phyloP scores from a whole-genome alignment of 2,888 invertebrate species.

The Bellardia bayeri region DNA sequence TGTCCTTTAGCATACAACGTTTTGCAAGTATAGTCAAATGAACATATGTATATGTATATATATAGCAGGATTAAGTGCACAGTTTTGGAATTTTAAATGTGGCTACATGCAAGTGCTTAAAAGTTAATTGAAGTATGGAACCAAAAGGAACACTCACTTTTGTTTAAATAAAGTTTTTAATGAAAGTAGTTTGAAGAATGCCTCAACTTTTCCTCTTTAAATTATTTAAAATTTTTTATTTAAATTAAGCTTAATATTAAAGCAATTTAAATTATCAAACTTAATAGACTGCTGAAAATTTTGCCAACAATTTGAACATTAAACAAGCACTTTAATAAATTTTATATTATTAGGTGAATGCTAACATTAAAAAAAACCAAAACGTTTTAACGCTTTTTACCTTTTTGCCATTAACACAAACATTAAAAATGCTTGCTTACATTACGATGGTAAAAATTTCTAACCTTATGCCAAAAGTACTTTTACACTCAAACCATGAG shows the following conservation, averaged over 20 bases:
- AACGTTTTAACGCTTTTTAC: slow-evolving; percentile 27
- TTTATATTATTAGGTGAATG: slow-evolving; percentile 2
- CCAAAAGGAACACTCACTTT: background rate
- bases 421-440: slow-evolving; percentile 16
- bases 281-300: background rate
- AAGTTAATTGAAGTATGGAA: background rate
- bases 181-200: too few species aligned
- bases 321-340: background rate
- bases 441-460: background rate
- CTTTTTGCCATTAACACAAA: slow-evolving; percentile 35
- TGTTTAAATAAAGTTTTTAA: background rate
- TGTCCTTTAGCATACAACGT: background rate
- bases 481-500: slow-evolving; percentile 1
- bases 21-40: slow-evolving; percentile 1
- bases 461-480: background rate
- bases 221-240: too few species aligned
- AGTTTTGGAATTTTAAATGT: slow-evolving; percentile 7
- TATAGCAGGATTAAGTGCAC: background rate
- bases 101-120: background rate
- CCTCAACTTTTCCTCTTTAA: too few species aligned
- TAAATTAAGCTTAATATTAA: too few species aligned
- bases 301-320: background rate
- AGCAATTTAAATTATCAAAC: too few species aligned
- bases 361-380: slow-evolving; percentile 5
- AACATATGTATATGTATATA: background rate